A percentile compares a stretch with the other conserved stretches of the same genome.
Evolutionary conservation across 2,113 vertebrate species (phyloP).

Genomic region (Gila orcuttii): DNA sequence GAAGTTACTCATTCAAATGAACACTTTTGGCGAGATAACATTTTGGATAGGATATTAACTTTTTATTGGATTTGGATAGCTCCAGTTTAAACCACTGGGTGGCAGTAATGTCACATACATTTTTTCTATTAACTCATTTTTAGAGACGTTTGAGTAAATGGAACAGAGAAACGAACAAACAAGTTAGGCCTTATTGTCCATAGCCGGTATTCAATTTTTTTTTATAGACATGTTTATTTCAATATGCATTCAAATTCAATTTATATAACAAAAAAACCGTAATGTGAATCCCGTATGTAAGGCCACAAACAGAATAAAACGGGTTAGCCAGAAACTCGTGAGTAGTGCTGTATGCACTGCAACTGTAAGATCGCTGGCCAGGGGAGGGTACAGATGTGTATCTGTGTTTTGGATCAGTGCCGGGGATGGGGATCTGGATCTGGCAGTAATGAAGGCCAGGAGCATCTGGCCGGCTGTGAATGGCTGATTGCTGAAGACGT

Average conservation of each 20-base stretch:
- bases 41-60: too few species aligned
- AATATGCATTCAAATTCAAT: neutral
- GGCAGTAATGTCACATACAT: too few species aligned
- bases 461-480: conserved; percentile 51
- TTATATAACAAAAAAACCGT: neutral
- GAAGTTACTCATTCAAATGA: too few species aligned
- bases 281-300: neutral
- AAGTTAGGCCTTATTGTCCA: neutral
- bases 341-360: neutral
- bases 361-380: neutral
- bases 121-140: too few species aligned
- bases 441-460: conserved; percentile 31
- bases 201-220: neutral
- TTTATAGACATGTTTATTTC: neutral
- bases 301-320: neutral
- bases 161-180: neutral
- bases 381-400: conserved; percentile 20
- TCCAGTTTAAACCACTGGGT: too few species aligned
- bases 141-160: neutral
- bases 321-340: neutral
- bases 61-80: too few species aligned
- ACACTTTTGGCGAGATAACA: too few species aligned
- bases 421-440: neutral
- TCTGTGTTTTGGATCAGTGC: conserved; percentile 34
- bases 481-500: conserved; percentile 42